These are phyloP conservation scores for Sericinus montela DNA, from an alignment of 2,888 invertebrate genomes.

Conservation along the genomic window DNA sequence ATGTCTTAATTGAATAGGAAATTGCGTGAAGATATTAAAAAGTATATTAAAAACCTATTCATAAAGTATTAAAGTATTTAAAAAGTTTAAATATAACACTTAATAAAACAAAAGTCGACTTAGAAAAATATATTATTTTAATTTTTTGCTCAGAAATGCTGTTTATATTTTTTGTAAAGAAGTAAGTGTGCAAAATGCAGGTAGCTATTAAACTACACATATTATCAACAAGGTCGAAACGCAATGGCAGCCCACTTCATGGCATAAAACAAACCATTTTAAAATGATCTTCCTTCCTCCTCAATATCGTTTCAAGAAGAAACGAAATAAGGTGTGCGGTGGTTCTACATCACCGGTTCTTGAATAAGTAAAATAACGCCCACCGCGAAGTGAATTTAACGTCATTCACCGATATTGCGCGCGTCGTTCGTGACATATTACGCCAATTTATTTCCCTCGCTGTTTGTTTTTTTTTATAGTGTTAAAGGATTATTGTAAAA, in stretches of 20 bases:
- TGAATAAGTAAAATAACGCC: conserved; percentile 52
- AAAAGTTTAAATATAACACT: no score
- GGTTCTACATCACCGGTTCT: conserved; percentile 41
- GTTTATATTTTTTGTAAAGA: no score
- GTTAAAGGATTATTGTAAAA: conserved; percentile 1
- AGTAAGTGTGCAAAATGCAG: conserved; percentile 3
- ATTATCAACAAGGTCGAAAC: conserved; percentile 35
- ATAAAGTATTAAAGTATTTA: no score
- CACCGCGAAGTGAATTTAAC: conserved; percentile 41
- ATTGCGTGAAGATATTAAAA: no score
- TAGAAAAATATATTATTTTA: no score
- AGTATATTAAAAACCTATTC: no score
- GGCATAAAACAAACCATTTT: conserved; percentile 22
- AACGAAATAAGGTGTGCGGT: conserved; percentile 23
- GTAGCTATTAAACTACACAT: conserved; percentile 23
- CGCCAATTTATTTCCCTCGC: conserved; percentile 22
- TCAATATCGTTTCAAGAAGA: conserved; percentile 2
- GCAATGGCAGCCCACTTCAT: conserved; percentile 26
- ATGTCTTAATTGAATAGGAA: no score
- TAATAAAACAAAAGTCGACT: no score
- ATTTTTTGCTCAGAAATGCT: no score
- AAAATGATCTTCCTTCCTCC: conserved; percentile 22
- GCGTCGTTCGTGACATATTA: conserved; percentile 40
- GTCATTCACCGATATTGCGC: conserved; percentile 55
- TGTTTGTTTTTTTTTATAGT: conserved; percentile 11